These are phyloP conservation scores for Pelochelys cantorii DNA, from an alignment of 2,797 vertebrate species.

Conservation along the genomic window DNA sequence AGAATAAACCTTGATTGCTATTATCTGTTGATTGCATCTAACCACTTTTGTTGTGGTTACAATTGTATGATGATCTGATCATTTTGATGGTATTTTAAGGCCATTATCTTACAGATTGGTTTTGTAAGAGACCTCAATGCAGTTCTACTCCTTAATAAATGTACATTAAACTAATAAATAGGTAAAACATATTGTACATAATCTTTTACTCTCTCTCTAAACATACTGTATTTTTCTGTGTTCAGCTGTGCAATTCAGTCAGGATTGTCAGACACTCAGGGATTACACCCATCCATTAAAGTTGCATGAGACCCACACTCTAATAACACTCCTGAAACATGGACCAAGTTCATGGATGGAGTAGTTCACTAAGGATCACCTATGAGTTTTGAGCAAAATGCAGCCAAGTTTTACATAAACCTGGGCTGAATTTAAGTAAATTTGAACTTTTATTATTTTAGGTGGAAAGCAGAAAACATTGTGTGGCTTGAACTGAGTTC, in stretches of 20 bases:
- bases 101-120: conserved; percentile 46
- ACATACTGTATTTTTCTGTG: conserved; percentile 28
- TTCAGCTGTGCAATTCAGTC: conserved; percentile 15
- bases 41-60: conserved; percentile 61
- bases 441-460: not conserved
- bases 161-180: conserved; percentile 29
- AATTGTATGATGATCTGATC: conserved; percentile 61
- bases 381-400: not conserved
- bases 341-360: not conserved
- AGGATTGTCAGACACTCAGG: conserved; percentile 21
- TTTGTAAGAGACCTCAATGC: conserved; percentile 52
- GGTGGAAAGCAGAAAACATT: not conserved
- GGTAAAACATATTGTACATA: not conserved
- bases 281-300: not conserved
- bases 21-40: conserved; percentile 64
- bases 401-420: not conserved
- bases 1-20: conserved; percentile 66
- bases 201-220: conserved; percentile 51
- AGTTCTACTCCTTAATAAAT: conserved; percentile 45
- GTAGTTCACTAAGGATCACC: not conserved
- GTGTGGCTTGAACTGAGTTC: not conserved
- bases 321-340: conserved; percentile 12
- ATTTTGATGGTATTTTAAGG: conserved; percentile 72
- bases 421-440: not conserved
- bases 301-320: conserved; percentile 41